Conservation (phyloP, 1,140 invertebrate species). For the Hyles euphorbiae region DNA sequence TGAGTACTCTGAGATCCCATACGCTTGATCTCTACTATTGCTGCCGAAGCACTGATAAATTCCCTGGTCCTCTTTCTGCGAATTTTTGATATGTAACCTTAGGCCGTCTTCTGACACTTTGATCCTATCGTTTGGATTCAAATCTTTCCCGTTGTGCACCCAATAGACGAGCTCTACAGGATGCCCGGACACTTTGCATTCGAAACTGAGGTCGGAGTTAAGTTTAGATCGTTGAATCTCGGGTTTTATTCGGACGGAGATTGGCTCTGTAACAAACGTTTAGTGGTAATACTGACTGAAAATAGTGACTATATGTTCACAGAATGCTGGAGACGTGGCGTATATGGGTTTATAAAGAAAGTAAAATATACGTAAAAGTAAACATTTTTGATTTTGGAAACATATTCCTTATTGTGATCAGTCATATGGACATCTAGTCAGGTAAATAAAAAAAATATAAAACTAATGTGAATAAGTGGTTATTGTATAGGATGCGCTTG, state of each 20-base stretch:
- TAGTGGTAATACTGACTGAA: too few species aligned
- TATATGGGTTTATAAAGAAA: too few species aligned
- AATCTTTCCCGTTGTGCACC: conserved; percentile 86
- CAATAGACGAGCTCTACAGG: conserved; percentile 88
- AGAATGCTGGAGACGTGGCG: too few species aligned
- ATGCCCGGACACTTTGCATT: conserved; percentile 90
- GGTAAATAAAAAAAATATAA: too few species aligned
- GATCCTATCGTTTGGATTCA: conserved; percentile 77
- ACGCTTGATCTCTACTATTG: conserved; percentile 90
- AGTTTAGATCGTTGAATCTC: conserved; percentile 86
- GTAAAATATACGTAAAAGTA: too few species aligned
- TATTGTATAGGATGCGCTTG: too few species aligned
- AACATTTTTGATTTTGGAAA: too few species aligned
- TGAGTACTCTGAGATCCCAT: conserved; percentile 87
- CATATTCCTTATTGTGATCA: too few species aligned
- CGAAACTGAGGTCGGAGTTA: conserved; percentile 87
- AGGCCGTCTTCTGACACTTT: conserved; percentile 75
- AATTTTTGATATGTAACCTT: conserved; percentile 80
- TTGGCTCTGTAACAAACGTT: conserved; percentile 76
- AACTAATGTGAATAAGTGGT: too few species aligned
- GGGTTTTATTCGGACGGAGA: conserved; percentile 84
- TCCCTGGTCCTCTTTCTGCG: conserved; percentile 87
- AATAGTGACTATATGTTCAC: too few species aligned
- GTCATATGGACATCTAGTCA: too few species aligned
- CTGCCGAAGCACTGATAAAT: conserved; percentile 94